phyloP scores from a whole-genome alignment of 1,140 invertebrate genomes.

The Penaeus vannamei region DNA sequence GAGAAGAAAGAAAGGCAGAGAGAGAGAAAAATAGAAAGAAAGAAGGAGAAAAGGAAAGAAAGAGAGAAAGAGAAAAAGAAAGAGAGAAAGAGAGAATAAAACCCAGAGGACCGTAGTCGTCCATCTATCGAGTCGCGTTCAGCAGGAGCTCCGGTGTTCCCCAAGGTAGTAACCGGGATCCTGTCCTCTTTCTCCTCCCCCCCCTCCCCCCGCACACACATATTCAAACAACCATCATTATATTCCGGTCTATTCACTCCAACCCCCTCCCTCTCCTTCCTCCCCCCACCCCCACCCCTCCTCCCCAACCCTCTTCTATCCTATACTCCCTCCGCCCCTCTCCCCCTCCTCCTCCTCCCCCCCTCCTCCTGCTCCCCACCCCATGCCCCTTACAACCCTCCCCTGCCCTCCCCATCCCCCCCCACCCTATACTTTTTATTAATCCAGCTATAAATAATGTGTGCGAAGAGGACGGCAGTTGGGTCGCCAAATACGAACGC shows the following conservation, averaged over 20 bases:
- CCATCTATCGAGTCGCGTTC: too few relatives aligned
- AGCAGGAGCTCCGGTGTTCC: slow-evolving; percentile 49
- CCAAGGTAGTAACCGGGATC: slow-evolving; percentile 26
- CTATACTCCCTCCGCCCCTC: neutral
- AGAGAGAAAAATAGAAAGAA: too few relatives aligned
- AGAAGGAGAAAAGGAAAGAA: too few relatives aligned
- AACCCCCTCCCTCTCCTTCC: neutral
- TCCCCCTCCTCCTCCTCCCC: neutral
- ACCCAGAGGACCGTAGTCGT: neutral
- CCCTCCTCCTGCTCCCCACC: slow-evolving; percentile 17
- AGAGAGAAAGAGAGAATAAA: neutral
- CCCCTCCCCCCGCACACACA: slow-evolving; percentile 24
- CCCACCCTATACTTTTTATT: slow-evolving; percentile 59
- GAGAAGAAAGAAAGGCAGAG: too few relatives aligned
- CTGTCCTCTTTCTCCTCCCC: slow-evolving; percentile 17
- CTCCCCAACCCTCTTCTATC: neutral
- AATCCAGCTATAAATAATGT: slow-evolving; percentile 65
- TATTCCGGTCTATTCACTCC: slow-evolving; percentile 56
- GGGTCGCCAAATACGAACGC: slow-evolving; percentile 21
- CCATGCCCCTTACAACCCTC: neutral
- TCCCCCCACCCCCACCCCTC: neutral
- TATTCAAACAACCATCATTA: slow-evolving; percentile 66
- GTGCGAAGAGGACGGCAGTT: slow-evolving; percentile 46
- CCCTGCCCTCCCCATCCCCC: neutral
- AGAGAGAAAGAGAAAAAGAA: too few relatives aligned